Evolutionary conservation across 2,113 vertebrate genomes (phyloP).

Genomic region (Mus pahari): DNA sequence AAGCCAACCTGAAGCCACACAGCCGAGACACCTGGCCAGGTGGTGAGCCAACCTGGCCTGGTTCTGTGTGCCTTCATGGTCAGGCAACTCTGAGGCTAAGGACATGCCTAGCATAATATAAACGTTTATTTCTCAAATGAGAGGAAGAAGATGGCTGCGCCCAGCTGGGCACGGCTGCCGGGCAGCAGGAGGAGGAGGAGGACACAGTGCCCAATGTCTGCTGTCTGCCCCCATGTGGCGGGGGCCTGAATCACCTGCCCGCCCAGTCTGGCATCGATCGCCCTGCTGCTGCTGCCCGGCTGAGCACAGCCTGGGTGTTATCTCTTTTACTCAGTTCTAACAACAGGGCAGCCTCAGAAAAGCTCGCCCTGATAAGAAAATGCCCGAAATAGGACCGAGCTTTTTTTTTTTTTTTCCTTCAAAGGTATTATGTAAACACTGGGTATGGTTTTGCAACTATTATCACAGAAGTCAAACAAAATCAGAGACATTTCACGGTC

Average conservation of each 20-base stretch:
- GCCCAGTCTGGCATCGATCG: neutral
- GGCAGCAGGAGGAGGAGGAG: neutral
- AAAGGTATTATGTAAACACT: conserved; percentile 25
- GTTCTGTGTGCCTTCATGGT: neutral
- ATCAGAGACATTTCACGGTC: conserved; percentile 1
- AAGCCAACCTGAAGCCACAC: neutral
- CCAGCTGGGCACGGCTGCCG: neutral
- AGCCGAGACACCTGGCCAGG: neutral
- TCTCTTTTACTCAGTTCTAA: neutral
- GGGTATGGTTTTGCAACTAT: neutral
- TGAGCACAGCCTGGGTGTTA: neutral
- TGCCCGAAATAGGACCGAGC: neutral
- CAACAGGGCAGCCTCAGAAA: conserved; percentile 11
- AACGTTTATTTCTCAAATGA: neutral
- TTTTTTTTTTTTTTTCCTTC: neutral
- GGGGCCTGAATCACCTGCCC: neutral
- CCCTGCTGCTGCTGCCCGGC: neutral
- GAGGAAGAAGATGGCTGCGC: neutral
- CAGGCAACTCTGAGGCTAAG: neutral
- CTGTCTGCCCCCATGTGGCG: neutral
- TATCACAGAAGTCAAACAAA: conserved; percentile 29
- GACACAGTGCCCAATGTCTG: neutral
- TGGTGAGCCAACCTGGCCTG: neutral
- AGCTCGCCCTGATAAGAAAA: conserved; percentile 38
- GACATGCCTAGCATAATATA: too few relatives aligned